These are phyloP conservation scores for Metallyticus violacea DNA, from an alignment of 2,888 invertebrate species.

Conservation along the genomic window DNA sequence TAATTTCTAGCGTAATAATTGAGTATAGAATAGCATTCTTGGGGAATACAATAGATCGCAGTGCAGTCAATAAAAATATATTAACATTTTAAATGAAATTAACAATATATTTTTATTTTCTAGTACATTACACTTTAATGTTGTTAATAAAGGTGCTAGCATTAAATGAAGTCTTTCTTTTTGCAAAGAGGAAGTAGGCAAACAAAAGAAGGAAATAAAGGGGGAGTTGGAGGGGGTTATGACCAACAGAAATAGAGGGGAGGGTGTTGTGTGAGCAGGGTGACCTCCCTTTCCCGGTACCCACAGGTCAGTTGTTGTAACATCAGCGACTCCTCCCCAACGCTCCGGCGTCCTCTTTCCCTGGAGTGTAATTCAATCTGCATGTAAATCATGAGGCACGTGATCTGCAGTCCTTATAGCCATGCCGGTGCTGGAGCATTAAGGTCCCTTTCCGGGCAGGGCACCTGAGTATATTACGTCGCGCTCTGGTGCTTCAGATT, in stretches of 20 bases:
- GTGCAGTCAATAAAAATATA: no score
- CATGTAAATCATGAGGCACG: slow-evolving; percentile 2
- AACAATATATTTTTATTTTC: no score
- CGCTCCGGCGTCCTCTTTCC: neutral
- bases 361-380: neutral
- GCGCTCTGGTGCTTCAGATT: neutral
- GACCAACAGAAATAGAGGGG: neutral
- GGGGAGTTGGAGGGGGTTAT: no score
- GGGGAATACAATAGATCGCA: no score
- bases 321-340: neutral
- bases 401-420: neutral
- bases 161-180: no score
- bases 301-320: neutral
- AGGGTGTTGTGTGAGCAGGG: no score
- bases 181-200: neutral
- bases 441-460: no score
- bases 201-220: neutral
- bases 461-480: neutral
- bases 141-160: no score
- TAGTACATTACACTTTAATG: no score
- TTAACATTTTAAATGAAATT: no score
- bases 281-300: neutral
- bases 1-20: no score
- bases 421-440: neutral
- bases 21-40: no score